Evolutionary conservation across 2,888 invertebrate species (phyloP).

Genomic region (Tiliacea aurago): DNA sequence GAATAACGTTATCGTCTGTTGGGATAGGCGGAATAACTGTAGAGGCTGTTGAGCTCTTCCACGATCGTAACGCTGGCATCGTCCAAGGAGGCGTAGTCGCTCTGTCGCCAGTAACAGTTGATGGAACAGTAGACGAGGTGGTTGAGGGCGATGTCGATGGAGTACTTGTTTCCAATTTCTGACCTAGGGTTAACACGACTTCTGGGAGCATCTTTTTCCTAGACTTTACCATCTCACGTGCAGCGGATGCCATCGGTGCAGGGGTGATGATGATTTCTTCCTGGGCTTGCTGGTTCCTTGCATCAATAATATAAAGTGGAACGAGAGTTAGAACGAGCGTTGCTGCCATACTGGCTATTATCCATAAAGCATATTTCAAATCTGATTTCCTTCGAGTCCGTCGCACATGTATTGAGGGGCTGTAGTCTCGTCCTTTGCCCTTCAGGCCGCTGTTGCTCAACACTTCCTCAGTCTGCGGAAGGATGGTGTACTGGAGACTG

Average conservation of each 20-base stretch:
- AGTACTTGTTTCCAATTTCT: slow-evolving; percentile 75
- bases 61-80: slow-evolving; percentile 88
- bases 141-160: slow-evolving; percentile 71
- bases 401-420: slow-evolving; percentile 86
- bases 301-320: slow-evolving; percentile 83
- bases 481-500: slow-evolving; percentile 93
- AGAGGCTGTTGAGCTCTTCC: slow-evolving; percentile 81
- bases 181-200: slow-evolving; percentile 73
- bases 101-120: slow-evolving; percentile 73
- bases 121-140: slow-evolving; percentile 69
- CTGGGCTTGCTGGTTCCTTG: slow-evolving; percentile 74
- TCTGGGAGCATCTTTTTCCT: slow-evolving; percentile 82
- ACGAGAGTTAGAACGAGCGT: slow-evolving; percentile 80
- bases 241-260: slow-evolving; percentile 76
- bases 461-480: slow-evolving; percentile 93
- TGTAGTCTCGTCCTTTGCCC: slow-evolving; percentile 89
- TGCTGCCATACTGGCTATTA: slow-evolving; percentile 80
- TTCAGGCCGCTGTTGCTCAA: slow-evolving; percentile 91
- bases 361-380: slow-evolving; percentile 81
- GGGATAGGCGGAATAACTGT: slow-evolving; percentile 80
- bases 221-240: slow-evolving; percentile 79
- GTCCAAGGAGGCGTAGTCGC: slow-evolving; percentile 88
- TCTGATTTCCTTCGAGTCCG: slow-evolving; percentile 81
- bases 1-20: slow-evolving; percentile 78
- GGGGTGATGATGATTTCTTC: slow-evolving; percentile 72